Evolutionary conservation across 2,888 invertebrate species (phyloP), one percentile per base, ranked within the genome.

Genomic region (Ectropis crepuscularia): DNA sequence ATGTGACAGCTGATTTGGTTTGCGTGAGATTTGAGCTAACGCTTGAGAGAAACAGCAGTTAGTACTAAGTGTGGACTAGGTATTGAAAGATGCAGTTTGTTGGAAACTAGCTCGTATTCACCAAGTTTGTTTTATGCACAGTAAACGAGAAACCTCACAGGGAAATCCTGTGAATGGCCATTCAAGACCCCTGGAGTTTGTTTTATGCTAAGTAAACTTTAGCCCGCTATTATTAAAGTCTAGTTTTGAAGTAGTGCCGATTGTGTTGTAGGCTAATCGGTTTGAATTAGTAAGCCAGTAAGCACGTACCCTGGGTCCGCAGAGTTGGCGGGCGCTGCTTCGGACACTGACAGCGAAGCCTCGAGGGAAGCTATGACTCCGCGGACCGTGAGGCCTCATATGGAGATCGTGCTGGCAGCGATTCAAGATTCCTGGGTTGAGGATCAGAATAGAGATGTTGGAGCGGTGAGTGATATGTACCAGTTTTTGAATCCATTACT

Each of bases 401-500:
- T 72, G 72, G 73, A 77, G 9, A 85, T 84, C 1, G 76, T 88
- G 4, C 71, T 87, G 6, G 78, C 83, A 1, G 79, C 86, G 68
- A 83, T 91, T 53, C 79, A 85, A 64, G 73, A 55, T 4, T 65
- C 68, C 6, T 94, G 94, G 63, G 81, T 85, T 0, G 87, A 93
- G 28, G 94, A 94, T 65, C 91, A 92, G 4, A 90, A 93, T 63
- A 85, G 90, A 68, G 90, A 94, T 69, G 88, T 93, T 51, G 94
- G 94, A 8, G 88, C 84, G 87, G 94, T 94, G 69, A 88, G 88
- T 83, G 8, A 16, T 36, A 5, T 37, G 36, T 1, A 6, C 9
- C 16, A 16, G 8, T 9, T 10, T 2, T 5, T 9, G 9, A 28
- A 28, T 16, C 12, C 16, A 7, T 46, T 46, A 16, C 7, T 7